These are phyloP conservation scores for Platerodrilus igneus DNA, from an alignment of 2,888 invertebrate species.

Conservation along the genomic window DNA sequence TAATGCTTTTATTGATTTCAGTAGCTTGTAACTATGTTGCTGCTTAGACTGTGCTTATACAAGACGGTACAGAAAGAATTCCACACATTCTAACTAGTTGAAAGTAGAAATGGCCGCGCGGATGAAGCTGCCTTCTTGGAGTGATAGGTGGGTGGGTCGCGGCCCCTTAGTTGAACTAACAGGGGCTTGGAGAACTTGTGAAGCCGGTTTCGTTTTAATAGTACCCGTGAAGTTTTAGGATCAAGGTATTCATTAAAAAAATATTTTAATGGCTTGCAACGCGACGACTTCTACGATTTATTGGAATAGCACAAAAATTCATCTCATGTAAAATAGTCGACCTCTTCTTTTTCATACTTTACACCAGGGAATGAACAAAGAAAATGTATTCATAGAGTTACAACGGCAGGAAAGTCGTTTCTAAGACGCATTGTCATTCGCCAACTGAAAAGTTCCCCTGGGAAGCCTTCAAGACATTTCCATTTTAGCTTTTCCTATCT, in stretches of 20 bases:
- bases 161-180: slow-evolving; percentile 19
- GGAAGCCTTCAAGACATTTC: slow-evolving; percentile 47
- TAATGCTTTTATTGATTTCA: slow-evolving; percentile 64
- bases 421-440: slow-evolving; percentile 51
- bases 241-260: too few species aligned
- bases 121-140: slow-evolving; percentile 34
- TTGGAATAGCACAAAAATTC: slow-evolving; percentile 43
- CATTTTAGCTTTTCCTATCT: slow-evolving; percentile 44
- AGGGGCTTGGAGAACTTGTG: slow-evolving; percentile 28
- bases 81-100: slow-evolving; percentile 36
- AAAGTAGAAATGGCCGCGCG: slow-evolving; percentile 42
- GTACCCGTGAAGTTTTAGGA: slow-evolving; percentile 24
- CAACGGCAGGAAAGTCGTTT: slow-evolving; percentile 38
- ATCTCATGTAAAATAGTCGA: slow-evolving; percentile 47
- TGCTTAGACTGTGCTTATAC: slow-evolving; percentile 37
- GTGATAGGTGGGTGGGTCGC: slow-evolving; percentile 30
- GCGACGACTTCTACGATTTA: too few species aligned
- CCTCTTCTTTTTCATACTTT: too few species aligned
- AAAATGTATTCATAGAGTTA: slow-evolving; percentile 42
- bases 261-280: too few species aligned
- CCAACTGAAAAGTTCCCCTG: slow-evolving; percentile 42
- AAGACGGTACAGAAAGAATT: slow-evolving; percentile 32
- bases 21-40: slow-evolving; percentile 62
- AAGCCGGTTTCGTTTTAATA: slow-evolving; percentile 34
- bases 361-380: slow-evolving; percentile 41